These are phyloP conservation scores for Cephus runcator DNA, from an alignment of 2,888 invertebrate genomes.

Conservation along the genomic window DNA sequence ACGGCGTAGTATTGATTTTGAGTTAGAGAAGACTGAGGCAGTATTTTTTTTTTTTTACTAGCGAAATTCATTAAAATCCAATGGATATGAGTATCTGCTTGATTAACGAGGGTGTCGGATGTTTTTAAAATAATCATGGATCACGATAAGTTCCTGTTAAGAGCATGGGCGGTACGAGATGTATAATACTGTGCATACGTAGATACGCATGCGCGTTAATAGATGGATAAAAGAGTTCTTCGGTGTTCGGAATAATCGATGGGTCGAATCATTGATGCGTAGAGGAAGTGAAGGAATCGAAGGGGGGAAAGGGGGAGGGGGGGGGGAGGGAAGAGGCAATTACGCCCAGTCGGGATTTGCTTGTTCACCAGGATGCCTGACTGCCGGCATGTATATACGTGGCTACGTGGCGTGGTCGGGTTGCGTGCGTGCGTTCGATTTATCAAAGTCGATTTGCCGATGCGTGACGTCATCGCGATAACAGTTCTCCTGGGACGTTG, in stretches of 20 bases:
- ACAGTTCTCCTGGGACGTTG: background rate
- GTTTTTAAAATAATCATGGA: background rate
- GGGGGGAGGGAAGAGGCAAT: background rate
- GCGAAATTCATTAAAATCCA: background rate
- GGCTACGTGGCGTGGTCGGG: background rate
- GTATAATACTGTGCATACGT: background rate
- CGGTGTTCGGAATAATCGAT: background rate
- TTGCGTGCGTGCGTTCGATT: background rate
- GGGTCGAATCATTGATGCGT: background rate
- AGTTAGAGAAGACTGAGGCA: background rate
- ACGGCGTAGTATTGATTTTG: background rate
- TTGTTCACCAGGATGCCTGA: background rate
- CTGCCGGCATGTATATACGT: background rate
- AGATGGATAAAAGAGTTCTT: background rate
- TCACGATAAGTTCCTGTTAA: background rate
- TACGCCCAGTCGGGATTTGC: background rate
- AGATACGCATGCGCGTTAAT: background rate
- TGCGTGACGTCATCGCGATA: background rate
- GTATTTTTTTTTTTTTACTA: no score
- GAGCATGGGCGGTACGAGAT: background rate
- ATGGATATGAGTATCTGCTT: background rate
- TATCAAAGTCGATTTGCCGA: background rate
- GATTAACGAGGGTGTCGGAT: background rate
- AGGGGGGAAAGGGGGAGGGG: no score
- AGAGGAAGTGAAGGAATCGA: background rate